These are phyloP conservation scores for Drosophila buzzatii DNA, from an alignment of 2,888 invertebrate genomes.

Conservation along the genomic window DNA sequence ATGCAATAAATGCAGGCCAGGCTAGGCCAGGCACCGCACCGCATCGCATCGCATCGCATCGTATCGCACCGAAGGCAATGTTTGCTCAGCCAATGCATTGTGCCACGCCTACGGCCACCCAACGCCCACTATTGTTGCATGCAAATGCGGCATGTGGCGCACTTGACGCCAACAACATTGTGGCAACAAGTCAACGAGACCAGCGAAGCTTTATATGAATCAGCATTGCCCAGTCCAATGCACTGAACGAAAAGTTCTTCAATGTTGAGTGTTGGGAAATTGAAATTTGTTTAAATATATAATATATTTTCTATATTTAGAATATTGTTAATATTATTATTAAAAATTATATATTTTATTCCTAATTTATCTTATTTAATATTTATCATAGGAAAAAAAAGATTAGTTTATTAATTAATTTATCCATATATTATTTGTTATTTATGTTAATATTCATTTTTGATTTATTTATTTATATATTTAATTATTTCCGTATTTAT, in stretches of 20 bases:
- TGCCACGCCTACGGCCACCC: constrained; percentile 29
- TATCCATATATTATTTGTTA: too few relatives aligned
- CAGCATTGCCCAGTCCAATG: constrained; percentile 10
- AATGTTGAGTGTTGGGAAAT: background rate
- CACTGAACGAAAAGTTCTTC: constrained; percentile 12
- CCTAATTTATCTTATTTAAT: too few relatives aligned
- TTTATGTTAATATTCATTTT: too few relatives aligned
- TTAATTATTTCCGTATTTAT: too few relatives aligned
- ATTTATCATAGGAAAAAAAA: too few relatives aligned
- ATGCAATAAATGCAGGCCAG: constrained; percentile 56
- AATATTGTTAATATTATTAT: too few relatives aligned
- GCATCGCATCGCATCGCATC: background rate
- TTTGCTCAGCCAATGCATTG: constrained; percentile 49
- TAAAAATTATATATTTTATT: too few relatives aligned
- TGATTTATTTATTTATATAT: too few relatives aligned
- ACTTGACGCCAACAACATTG: constrained; percentile 61
- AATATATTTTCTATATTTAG: too few relatives aligned
- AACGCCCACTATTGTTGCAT: constrained; percentile 60
- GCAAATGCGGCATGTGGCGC: constrained; percentile 69
- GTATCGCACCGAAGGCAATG: constrained; percentile 39
- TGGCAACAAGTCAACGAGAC: constrained; percentile 59
- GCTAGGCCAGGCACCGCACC: background rate
- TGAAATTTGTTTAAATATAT: background rate
- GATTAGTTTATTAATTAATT: too few relatives aligned
- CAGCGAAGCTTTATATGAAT: constrained; percentile 20